These are phyloP conservation scores for Periparus ater DNA, from an alignment of 2,797 vertebrate species.

Conservation along the genomic window DNA sequence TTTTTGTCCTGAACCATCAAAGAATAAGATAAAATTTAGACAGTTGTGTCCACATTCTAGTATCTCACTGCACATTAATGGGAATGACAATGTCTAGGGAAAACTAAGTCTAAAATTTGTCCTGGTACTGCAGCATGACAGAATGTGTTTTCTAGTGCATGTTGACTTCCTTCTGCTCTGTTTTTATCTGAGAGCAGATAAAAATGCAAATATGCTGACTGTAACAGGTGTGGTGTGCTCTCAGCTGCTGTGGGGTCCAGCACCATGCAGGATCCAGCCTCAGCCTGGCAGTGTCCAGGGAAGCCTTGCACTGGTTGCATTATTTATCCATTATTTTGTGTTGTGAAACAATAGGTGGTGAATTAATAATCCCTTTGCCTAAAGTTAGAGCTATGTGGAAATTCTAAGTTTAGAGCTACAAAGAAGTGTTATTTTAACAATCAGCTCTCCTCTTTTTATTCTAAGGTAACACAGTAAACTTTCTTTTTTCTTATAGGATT, in stretches of 20 bases:
- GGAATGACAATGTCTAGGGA: neutral
- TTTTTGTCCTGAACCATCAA: neutral
- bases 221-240: neutral
- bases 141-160: neutral
- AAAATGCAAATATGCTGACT: neutral
- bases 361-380: neutral
- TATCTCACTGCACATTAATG: neutral
- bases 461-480: neutral
- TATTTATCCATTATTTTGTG: neutral
- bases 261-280: neutral
- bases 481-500: neutral
- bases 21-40: neutral
- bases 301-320: neutral
- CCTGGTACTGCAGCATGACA: neutral
- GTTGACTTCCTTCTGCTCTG: neutral
- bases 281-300: neutral
- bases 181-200: neutral
- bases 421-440: neutral
- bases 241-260: neutral
- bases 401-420: neutral
- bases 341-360: neutral
- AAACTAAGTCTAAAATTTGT: neutral
- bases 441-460: neutral
- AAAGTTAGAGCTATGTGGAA: neutral
- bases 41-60: fast-evolving